Base-by-base conservation (phyloP, 37 sponge, comb jelly and placozoan species). In the Mnemiopsis leidyi region DNA sequence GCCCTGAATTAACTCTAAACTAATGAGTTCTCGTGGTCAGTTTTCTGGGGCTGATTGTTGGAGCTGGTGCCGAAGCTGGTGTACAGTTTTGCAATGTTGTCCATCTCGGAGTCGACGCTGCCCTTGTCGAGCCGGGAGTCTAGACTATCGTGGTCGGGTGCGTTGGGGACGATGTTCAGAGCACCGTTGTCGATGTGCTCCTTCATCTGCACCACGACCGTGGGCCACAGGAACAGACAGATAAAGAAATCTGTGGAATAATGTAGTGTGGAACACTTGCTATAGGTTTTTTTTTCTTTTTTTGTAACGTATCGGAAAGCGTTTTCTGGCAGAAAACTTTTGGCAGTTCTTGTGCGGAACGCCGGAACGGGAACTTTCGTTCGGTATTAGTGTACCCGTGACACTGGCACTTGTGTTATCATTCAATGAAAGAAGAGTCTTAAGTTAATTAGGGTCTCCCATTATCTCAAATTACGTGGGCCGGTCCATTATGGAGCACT, bases 191-290 rank as follows among this genome's bases (percentile, higher is more conserved):
- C 75, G 20, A 71, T 71, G 75, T 71, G 75, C 3, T 71, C 75
- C 7, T 5, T 71, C 75, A 71, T 71, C 30, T 71, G 75, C 3
- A 71, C 75, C n/a, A 71, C 20, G 2, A 71, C 75, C 3, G 75
- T 71, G 21, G 75, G 75, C 75, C 75, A 71, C 75, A 71, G 75
- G 75, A 71, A 71, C 30, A 71, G 30, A 28, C 75, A 71, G 75
- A 71, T 71, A 7, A 71, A 23, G 75, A 71, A 71, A 71, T 71
- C 75, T 71, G 75, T 29, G 30, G 75, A 71, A 71, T 13, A 48
- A n/a, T n/a, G n/a, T n/a, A n/a, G n/a, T n/a, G n/a, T n/a, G n/a
- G n/a, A n/a, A n/a, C n/a, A n/a, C n/a, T 48, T 48, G 61, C 13
- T 48, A 48, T 48, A 18, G 13, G 61, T 13, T 48, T 48, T 48